Base-by-base conservation (phyloP, 2,888 invertebrate species). In the Coenonympha glycerion region DNA sequence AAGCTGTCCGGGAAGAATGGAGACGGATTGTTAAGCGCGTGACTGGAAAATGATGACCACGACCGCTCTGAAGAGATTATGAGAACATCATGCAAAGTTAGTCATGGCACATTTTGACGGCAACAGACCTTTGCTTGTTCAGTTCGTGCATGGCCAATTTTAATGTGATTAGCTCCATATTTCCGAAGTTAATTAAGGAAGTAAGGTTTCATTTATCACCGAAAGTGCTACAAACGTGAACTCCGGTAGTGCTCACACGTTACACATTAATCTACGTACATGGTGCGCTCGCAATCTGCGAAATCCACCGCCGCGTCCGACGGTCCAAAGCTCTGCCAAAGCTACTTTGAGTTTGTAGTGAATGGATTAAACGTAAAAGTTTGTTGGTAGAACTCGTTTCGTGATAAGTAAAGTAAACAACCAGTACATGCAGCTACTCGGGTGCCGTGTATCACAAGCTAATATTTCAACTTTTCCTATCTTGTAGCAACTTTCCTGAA, bases 291-390 rank as follows among this genome's bases (percentile, higher is more conserved):
- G 15, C 39, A 39, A 39, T 39, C 39, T 39, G 22, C 39, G 39
- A 78, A 81, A 82, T 77, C 79, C 75, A 71, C 66, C 66, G 69
- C 71, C 66, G 72, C 60, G 65, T 69, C 68, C 66, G 77, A 79
- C 82, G 74, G 65, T 67, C 70, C 71, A 76, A 81, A 33, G 30
- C 21, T 33, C 15, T 15, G 19, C 44, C 57, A 80, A 82, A 81
- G 78, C 80, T 65, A 79, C 76, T 81, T 77, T 74, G 71, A 80
- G 76, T 78, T 79, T 72, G 77, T 75, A 69, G 72, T 68, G 71
- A 73, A 73, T 63, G 76, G 79, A 81, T 80, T 80, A 81, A 77
- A 65, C 67, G 66, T 63, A 62, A 75, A 77, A 79, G 56, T 58
- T 58, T 52, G 39, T 48, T 41, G 28, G 15, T 42, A 22, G 45